These are phyloP conservation scores for Drosophila elegans DNA, from an alignment of 1,140 invertebrate genomes.

Conservation along the genomic window DNA sequence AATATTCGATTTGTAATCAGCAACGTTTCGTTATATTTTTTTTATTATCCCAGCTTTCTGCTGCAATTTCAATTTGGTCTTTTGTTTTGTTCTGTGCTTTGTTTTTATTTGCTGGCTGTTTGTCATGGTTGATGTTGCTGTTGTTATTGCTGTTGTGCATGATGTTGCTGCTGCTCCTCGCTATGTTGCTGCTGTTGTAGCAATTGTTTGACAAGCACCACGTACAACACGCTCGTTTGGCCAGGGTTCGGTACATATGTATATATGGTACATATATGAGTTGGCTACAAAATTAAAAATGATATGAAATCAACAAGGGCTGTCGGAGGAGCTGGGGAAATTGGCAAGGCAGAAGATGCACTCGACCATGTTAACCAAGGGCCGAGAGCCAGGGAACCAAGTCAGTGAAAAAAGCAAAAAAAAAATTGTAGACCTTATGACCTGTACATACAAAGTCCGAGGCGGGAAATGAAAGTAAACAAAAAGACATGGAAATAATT, in stretches of 20 bases:
- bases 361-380: conserved; percentile 41
- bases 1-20: not conserved
- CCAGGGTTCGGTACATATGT: not conserved
- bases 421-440: conserved; percentile 10
- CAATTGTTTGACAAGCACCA: conserved; percentile 49
- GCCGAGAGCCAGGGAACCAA: conserved; percentile 1
- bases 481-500: conserved; percentile 20
- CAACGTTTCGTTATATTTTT: not conserved
- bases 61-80: conserved; percentile 32
- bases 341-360: conserved; percentile 26
- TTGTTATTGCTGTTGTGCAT: too few relatives aligned
- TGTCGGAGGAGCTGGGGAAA: conserved; percentile 3
- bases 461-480: conserved; percentile 1
- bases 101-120: conserved; percentile 6
- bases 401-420: not conserved
- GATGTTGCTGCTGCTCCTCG: conserved; percentile 7
- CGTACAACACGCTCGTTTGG: conserved; percentile 30
- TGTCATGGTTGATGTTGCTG: conserved; percentile 17
- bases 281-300: conserved; percentile 61
- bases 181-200: conserved; percentile 21
- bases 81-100: conserved; percentile 8
- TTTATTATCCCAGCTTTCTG: conserved; percentile 1
- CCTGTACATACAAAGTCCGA: not conserved
- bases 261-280: too few relatives aligned
- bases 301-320: conserved; percentile 56